These are phyloP conservation scores for Chlorocebus sabaeus DNA, from an alignment of 2,113 vertebrate species.

Conservation along the genomic window DNA sequence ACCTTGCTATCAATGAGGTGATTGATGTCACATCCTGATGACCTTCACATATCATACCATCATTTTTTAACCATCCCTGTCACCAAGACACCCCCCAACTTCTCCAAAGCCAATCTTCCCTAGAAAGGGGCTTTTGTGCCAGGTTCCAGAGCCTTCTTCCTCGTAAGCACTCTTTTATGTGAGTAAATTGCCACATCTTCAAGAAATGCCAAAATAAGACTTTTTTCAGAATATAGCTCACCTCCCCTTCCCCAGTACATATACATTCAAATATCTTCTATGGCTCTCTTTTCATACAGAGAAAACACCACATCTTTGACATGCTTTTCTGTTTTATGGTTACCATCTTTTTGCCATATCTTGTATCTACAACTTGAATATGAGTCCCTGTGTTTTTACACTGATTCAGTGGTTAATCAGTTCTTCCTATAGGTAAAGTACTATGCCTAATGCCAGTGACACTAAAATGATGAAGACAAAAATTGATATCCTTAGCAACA, in stretches of 20 bases:
- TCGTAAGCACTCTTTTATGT: neutral
- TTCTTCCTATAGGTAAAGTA: neutral
- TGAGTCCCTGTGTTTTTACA: neutral
- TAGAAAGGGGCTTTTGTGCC: neutral
- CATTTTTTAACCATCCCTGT: neutral
- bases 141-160: neutral
- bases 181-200: slow-evolving; percentile 24
- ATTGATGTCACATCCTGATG: neutral
- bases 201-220: slow-evolving; percentile 40
- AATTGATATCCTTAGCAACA: neutral
- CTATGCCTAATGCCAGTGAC: neutral
- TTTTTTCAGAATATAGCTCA: slow-evolving; percentile 42
- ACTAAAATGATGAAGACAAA: neutral
- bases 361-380: neutral
- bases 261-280: neutral
- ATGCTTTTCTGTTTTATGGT: neutral
- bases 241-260: neutral
- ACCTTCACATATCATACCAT: neutral
- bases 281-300: neutral
- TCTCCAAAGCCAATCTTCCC: neutral
- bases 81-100: neutral
- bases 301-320: neutral
- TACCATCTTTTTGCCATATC: neutral
- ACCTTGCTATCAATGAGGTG: neutral
- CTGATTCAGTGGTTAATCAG: neutral